Conservation (phyloP, 1,140 invertebrate genomes). For the Atta texana region DNA sequence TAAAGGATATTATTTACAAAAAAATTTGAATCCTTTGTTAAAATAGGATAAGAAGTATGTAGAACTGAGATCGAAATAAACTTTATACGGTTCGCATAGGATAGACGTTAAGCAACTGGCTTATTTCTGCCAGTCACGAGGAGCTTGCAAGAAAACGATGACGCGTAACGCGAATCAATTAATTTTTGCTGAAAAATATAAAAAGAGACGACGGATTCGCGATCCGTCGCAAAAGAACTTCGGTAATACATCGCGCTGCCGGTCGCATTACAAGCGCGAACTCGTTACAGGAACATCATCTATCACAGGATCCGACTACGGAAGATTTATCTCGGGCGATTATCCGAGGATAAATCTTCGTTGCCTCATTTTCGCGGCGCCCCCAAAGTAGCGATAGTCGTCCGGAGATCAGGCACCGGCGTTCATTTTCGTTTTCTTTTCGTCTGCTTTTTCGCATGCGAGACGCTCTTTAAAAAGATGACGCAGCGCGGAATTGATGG, state of each 20-base stretch:
- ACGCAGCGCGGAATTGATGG: constrained; percentile 44
- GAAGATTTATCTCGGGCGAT: constrained; percentile 26
- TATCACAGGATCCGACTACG: constrained; percentile 23
- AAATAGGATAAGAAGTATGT: neutral
- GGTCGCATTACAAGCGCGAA: constrained; percentile 45
- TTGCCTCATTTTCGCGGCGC: constrained; percentile 35
- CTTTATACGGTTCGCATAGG: neutral
- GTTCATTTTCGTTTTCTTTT: constrained; percentile 18
- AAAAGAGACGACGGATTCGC: neutral
- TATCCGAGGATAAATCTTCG: constrained; percentile 57
- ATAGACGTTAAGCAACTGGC: neutral
- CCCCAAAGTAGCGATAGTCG: neutral
- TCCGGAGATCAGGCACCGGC: constrained; percentile 1
- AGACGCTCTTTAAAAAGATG: constrained; percentile 25
- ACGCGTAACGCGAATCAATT: constrained; percentile 5
- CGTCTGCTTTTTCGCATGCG: neutral
- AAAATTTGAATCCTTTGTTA: neutral
- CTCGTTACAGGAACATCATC: constrained; percentile 55
- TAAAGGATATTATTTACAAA: neutral
- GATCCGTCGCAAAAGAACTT: neutral
- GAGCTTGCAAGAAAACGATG: neutral
- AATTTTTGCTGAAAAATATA: neutral
- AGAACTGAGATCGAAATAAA: neutral
- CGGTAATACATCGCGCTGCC: neutral
- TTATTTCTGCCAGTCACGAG: neutral